Evolutionary conservation across 2,113 vertebrate species (phyloP).

Genomic region (Ellobius talpinus): DNA sequence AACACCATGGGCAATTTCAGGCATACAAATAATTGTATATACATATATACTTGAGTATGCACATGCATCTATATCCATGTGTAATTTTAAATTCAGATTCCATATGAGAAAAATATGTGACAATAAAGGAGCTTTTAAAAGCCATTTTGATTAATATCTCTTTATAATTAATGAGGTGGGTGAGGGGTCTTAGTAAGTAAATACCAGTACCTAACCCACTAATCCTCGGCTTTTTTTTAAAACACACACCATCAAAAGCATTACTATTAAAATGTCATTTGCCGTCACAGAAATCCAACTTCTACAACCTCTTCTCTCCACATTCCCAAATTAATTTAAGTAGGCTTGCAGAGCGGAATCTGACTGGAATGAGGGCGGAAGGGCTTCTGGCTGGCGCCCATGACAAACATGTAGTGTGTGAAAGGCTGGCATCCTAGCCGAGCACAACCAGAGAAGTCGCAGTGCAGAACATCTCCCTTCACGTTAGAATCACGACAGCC

Average conservation of each 20-base stretch:
- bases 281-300: neutral
- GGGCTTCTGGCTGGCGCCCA: slow-evolving; percentile 61
- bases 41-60: neutral
- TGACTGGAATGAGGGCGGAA: slow-evolving; percentile 60
- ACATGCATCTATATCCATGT: neutral
- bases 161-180: neutral
- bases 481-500: slow-evolving; percentile 72
- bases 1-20: slow-evolving; percentile 4
- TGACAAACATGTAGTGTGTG: slow-evolving; percentile 22
- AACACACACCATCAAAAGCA: neutral
- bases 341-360: slow-evolving; percentile 28
- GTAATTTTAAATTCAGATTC: neutral
- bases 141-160: neutral
- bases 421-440: slow-evolving; percentile 25
- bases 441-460: slow-evolving; percentile 63
- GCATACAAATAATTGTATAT: slow-evolving; percentile 56
- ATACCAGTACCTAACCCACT: neutral
- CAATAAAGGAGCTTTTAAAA: neutral
- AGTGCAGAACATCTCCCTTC: slow-evolving; percentile 71
- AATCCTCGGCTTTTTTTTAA: slow-evolving; percentile 38
- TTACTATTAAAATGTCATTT: slow-evolving; percentile 21
- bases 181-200: neutral
- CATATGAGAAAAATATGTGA: neutral
- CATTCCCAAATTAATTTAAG: slow-evolving; percentile 47
- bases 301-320: slow-evolving; percentile 39